Conservation (phyloP, 2,888 invertebrate species). For the Tetranychus piercei region DNA sequence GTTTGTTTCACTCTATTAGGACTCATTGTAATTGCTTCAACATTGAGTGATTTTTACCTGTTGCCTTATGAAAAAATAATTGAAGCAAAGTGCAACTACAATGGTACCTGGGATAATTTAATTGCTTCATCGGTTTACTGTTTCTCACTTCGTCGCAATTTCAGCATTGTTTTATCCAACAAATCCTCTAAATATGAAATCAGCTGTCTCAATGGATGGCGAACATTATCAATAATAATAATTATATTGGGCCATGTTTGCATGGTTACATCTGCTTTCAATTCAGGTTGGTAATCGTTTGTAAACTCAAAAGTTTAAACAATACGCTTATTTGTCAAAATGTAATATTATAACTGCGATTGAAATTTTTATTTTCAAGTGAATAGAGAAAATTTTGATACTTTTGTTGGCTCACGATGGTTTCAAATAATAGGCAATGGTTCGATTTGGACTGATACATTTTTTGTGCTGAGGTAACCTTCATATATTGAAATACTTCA, state of each 20-base stretch:
- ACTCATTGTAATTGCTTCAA: not conserved
- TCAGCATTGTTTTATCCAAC: not conserved
- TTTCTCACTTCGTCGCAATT: not conserved
- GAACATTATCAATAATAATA: not conserved
- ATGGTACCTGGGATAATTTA: not conserved
- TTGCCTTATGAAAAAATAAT: not conserved
- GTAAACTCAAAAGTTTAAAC: not conserved
- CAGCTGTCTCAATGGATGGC: not conserved
- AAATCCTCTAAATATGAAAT: not conserved
- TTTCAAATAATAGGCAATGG: conserved; percentile 2
- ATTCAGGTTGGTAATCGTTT: not conserved
- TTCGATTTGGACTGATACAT: conserved; percentile 2
- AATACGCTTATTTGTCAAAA: too few relatives aligned
- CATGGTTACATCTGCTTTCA: not conserved
- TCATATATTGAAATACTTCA: not conserved
- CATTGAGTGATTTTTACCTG: not conserved
- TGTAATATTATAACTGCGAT: too few relatives aligned
- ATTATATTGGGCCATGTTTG: not conserved
- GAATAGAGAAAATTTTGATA: not conserved
- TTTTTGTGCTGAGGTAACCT: not conserved
- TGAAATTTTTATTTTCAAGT: not conserved
- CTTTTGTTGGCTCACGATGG: not conserved
- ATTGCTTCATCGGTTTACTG: not conserved
- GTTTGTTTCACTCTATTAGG: not conserved
- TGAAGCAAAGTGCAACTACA: not conserved